Evolutionary conservation across 2,113 vertebrate species (phyloP).

Genomic region (Eublepharis macularius): DNA sequence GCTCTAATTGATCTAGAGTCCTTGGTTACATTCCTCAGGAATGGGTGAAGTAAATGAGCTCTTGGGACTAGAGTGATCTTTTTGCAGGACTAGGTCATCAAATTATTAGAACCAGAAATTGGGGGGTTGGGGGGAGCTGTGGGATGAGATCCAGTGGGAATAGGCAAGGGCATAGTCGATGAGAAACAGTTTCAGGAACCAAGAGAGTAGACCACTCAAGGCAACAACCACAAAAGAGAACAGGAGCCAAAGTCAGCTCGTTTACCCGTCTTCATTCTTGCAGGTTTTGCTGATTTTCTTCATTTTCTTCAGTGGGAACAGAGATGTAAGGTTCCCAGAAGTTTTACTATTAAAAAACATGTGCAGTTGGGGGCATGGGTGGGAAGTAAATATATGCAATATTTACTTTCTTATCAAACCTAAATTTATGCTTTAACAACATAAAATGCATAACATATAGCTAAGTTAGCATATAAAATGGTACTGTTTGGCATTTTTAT

Average conservation of each 20-base stretch:
- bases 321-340: too few species aligned
- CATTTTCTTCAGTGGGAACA: not conserved
- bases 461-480: too few species aligned
- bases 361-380: too few species aligned
- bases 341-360: too few species aligned
- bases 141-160: not conserved
- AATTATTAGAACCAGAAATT: not conserved
- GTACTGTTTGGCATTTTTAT: too few species aligned
- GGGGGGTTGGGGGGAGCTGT: not conserved
- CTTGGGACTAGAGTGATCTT: not conserved
- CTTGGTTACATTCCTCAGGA: not conserved
- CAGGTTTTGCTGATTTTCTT: not conserved
- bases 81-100: not conserved
- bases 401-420: too few species aligned
- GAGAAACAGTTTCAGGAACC: not conserved
- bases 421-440: too few species aligned
- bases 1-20: not conserved
- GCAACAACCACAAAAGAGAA: not conserved
- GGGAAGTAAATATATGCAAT: too few species aligned
- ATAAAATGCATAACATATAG: too few species aligned
- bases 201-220: not conserved
- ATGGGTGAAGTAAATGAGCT: not conserved
- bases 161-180: not conserved
- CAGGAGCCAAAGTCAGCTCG: not conserved
- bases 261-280: not conserved